phyloP scores from a whole-genome alignment of 2,888 invertebrate genomes.

The Lottia gigantea region DNA sequence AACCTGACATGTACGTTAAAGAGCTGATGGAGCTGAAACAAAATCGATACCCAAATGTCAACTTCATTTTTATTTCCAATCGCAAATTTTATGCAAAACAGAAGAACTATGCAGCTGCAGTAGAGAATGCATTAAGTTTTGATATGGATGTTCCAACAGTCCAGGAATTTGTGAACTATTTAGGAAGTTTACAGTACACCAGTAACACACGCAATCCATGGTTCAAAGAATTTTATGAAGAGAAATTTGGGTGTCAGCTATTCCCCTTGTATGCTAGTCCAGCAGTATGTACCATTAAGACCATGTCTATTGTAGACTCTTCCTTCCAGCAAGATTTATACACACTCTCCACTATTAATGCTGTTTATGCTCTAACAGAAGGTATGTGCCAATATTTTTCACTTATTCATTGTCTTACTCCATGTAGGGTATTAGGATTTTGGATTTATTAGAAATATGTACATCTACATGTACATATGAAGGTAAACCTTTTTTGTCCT shows the following conservation, averaged over 20 bases:
- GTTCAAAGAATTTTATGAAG: slow-evolving; percentile 56
- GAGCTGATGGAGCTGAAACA: slow-evolving; percentile 44
- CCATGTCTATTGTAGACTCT: slow-evolving; percentile 3
- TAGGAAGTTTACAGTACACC: slow-evolving; percentile 13
- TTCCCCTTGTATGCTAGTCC: slow-evolving; percentile 26
- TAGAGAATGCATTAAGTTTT: slow-evolving; percentile 38
- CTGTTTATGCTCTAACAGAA: slow-evolving; percentile 66
- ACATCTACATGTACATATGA: too few relatives aligned
- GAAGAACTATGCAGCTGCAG: slow-evolving; percentile 1
- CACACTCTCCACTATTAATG: slow-evolving; percentile 66
- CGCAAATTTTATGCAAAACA: slow-evolving; percentile 38
- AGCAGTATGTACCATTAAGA: slow-evolving; percentile 18
- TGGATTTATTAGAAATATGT: too few relatives aligned
- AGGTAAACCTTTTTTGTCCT: too few relatives aligned
- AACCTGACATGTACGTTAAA: slow-evolving; percentile 44
- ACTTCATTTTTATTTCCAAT: slow-evolving; percentile 50
- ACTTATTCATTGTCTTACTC: too few relatives aligned
- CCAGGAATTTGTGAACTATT: slow-evolving; percentile 27
- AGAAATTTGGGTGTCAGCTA: slow-evolving; percentile 44
- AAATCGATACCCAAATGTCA: slow-evolving; percentile 14
- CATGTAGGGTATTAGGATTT: too few relatives aligned
- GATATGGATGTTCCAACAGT: slow-evolving; percentile 28
- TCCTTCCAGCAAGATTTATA: slow-evolving; percentile 47
- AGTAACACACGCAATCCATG: slow-evolving; percentile 48
- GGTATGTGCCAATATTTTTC: slow-evolving; percentile 30